phyloP scores from a whole-genome alignment of 2,797 vertebrate species.

The Arrhamphus sclerolepis region DNA sequence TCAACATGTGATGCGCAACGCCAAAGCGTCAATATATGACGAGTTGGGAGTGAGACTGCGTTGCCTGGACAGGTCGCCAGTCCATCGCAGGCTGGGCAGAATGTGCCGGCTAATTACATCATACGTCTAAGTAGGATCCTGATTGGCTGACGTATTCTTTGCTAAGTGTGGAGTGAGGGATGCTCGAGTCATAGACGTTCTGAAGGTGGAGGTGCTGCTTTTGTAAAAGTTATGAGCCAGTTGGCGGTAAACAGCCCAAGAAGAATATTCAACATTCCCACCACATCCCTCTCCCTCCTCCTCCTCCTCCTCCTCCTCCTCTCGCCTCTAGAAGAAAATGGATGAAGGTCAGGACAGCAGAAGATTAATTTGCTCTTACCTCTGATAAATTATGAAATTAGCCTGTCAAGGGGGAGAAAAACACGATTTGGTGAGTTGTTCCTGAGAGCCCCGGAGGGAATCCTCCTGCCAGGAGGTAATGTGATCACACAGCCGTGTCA shows the following conservation, averaged over 20 bases:
- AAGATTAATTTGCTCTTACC: conserved; percentile 79
- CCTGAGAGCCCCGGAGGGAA: conserved; percentile 28
- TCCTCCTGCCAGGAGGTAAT: conserved; percentile 33
- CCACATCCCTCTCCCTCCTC: conserved; percentile 21
- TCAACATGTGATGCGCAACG: too few species aligned
- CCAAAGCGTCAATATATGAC: too few species aligned
- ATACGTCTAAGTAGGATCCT: too few species aligned
- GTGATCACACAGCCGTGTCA: conserved; percentile 47
- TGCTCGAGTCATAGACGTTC: conserved; percentile 1
- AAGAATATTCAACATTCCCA: conserved; percentile 45
- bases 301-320: conserved; percentile 14
- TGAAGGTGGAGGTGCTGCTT: conserved; percentile 19
- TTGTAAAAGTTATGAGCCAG: conserved; percentile 57
- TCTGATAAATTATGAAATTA: conserved; percentile 79
- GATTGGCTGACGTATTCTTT: too few species aligned
- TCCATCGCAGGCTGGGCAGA: too few species aligned
- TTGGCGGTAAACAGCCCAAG: conserved; percentile 47
- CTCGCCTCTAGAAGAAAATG: conserved; percentile 48
- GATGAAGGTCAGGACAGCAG: conserved; percentile 68
- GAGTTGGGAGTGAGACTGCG: too few species aligned
- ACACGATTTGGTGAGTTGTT: conserved; percentile 66
- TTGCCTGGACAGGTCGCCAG: too few species aligned
- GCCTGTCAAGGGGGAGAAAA: conserved; percentile 71
- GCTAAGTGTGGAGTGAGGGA: not conserved
- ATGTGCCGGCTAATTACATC: too few species aligned